Evolutionary conservation across 1,140 invertebrate species (phyloP).

Genomic region (Brachionus asplanchnoidis): DNA sequence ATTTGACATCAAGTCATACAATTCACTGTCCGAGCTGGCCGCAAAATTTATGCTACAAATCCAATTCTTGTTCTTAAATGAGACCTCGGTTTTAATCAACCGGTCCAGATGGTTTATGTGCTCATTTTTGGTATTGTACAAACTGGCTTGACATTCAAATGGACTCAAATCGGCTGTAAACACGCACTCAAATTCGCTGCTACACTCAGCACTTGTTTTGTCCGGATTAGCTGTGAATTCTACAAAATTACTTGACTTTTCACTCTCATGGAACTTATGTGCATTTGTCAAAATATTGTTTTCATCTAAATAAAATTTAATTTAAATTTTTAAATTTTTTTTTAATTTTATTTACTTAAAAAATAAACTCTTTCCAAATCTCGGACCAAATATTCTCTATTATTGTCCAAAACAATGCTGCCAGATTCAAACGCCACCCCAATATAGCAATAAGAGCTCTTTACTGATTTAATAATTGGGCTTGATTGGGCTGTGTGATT

Average conservation of each 20-base stretch:
- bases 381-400: background rate
- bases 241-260: background rate
- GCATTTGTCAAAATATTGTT: background rate
- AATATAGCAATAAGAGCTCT: background rate
- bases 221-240: background rate
- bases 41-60: background rate
- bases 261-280: background rate
- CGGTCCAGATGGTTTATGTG: background rate
- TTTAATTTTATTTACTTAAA: background rate
- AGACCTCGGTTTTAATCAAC: background rate
- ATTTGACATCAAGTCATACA: conserved; percentile 1
- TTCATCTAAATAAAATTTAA: background rate
- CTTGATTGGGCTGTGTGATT: background rate
- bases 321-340: background rate
- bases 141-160: background rate
- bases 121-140: background rate
- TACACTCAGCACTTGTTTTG: background rate
- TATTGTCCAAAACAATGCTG: background rate
- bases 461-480: background rate
- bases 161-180: background rate
- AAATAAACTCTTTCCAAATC: background rate
- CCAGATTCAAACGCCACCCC: background rate
- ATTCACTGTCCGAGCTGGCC: background rate
- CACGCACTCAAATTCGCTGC: background rate
- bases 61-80: background rate